phyloP scores from a whole-genome alignment of 1,140 invertebrate species.

The Arctopsyche grandis region DNA sequence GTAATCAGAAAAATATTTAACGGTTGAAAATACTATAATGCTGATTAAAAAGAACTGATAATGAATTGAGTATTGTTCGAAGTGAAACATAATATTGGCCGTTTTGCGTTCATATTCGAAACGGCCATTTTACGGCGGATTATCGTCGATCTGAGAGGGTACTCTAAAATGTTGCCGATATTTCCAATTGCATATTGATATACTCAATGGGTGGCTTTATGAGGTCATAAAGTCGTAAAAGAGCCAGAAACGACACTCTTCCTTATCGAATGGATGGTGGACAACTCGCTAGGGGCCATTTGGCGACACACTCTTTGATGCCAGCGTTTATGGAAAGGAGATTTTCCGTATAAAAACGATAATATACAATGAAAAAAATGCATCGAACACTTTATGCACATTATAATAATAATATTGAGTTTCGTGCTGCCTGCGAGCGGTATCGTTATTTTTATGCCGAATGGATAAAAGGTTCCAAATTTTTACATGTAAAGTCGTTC shows the following conservation, averaged over 20 bases:
- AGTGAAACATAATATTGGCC: too few relatives aligned
- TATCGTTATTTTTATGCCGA: background rate
- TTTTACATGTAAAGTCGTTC: slow-evolving; percentile 4
- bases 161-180: background rate
- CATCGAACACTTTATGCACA: background rate
- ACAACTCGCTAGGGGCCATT: background rate
- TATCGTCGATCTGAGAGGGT: too few relatives aligned
- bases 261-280: slow-evolving; percentile 12
- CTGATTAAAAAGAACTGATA: too few relatives aligned
- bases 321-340: too few relatives aligned
- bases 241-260: background rate
- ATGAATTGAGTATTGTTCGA: too few relatives aligned
- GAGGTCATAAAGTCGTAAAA: background rate
- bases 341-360: too few relatives aligned
- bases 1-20: too few relatives aligned
- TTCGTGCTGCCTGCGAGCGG: background rate
- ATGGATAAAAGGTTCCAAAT: background rate
- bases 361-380: background rate
- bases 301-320: background rate
- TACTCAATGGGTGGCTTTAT: background rate
- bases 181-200: background rate
- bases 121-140: too few relatives aligned
- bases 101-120: too few relatives aligned
- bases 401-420: too few relatives aligned
- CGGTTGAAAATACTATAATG: too few relatives aligned